Evolutionary conservation across 1,140 invertebrate genomes (phyloP), one percentile per base, ranked within the genome.

Genomic region (Leucophenga varia): DNA sequence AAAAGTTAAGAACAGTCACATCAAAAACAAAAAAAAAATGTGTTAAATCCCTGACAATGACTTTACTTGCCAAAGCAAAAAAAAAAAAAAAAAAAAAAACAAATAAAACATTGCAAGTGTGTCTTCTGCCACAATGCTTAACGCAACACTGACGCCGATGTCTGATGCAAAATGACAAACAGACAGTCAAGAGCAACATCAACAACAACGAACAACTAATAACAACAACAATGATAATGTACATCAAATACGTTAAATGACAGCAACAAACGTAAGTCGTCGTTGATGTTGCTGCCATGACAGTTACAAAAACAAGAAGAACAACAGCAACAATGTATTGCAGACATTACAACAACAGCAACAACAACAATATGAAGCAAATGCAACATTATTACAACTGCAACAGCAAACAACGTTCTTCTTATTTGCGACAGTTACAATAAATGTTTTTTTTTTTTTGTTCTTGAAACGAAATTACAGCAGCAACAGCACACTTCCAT

Each of bases 371-470:
- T 30, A 46, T 8, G 42, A 17, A 28, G 52, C 22, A 32, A 32
- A 22, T 20, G 32, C 47, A 39, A 17, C 3, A 22, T 30, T 30
- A 30, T n/a, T 30, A 30, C 12, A 7, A 31, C 4, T 44, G 43
- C 25, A 8, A 30, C 25, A 8, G 25, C 7, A 46, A 42, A 43
- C 44, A 54, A 57, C 54, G 43, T 49, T 52, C 28, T 10, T 19
- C 36, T 25, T 32, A 25, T 22, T 42, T 25, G 22, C 52, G 61
- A 60, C 64, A 60, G 64, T 60, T 57, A 67, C 64, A 67, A 69
- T 67, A 67, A 67, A 68, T 69, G 64, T 69, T 59, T 69, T 67
- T 60, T 67, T 36, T n/a, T n/a, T n/a, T n/a, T n/a, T n/a, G n/a
- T n/a, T n/a, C n/a, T n/a, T n/a, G n/a, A n/a, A n/a, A n/a, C n/a